Percentiles rank a stretch among this genome's conserved stretches.
Conservation (phyloP, 2,113 vertebrate genomes). For the Anoplopoma fimbria region DNA sequence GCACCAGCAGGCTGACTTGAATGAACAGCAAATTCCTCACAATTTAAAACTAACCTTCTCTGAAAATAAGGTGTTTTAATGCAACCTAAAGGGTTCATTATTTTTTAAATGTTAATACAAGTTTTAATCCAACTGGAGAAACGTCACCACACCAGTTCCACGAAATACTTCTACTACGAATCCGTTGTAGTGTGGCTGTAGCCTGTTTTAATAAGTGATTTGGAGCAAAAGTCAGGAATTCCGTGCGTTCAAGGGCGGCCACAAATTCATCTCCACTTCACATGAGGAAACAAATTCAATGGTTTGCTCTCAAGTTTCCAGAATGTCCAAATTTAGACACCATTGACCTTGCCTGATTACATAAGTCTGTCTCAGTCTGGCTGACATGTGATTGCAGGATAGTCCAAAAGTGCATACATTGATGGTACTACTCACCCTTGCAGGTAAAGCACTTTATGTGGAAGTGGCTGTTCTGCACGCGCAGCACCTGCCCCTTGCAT, state of each 20-base stretch:
- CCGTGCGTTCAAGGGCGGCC: neutral
- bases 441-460: slow-evolving; percentile 98
- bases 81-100: neutral
- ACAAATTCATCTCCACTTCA: neutral
- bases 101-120: too few species aligned
- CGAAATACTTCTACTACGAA: too few species aligned
- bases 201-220: neutral
- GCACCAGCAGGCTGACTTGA: neutral
- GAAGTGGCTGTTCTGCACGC: slow-evolving; percentile 94
- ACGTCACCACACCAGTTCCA: neutral
- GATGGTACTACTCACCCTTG: slow-evolving; percentile 88
- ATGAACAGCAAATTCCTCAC: neutral
- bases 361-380: neutral
- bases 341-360: neutral
- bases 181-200: too few species aligned
- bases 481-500: slow-evolving; percentile 95
- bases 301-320: neutral
- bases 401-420: neutral
- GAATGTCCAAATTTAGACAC: neutral
- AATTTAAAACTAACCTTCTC: neutral
- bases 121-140: neutral
- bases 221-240: neutral
- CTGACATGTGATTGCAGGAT: neutral
- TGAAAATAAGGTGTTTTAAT: neutral
- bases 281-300: neutral